Evolutionary conservation across 1,140 invertebrate species (phyloP).

Genomic region (Octopus bimaculoides): DNA sequence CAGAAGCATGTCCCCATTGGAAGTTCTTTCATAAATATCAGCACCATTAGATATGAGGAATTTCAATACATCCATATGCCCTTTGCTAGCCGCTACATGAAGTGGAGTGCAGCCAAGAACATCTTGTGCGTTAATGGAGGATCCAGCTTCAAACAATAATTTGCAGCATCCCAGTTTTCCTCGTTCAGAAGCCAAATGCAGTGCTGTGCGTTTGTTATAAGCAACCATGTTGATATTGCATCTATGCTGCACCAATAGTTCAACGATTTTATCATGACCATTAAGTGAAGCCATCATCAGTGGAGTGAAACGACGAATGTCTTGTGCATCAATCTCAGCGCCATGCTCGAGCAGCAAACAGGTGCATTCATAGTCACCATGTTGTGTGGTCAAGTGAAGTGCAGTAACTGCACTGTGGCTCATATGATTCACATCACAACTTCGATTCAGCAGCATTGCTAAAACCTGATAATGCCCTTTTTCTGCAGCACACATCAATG

Average conservation of each 20-base stretch:
- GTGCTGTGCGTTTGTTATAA: slow-evolving; percentile 51
- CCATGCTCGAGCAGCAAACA: slow-evolving; percentile 39
- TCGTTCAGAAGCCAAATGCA: slow-evolving; percentile 54
- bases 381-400: slow-evolving; percentile 53
- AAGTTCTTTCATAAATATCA: slow-evolving; percentile 38
- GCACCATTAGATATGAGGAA: slow-evolving; percentile 42
- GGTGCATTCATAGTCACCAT: slow-evolving; percentile 41
- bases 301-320: slow-evolving; percentile 51
- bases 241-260: slow-evolving; percentile 43
- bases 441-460: slow-evolving; percentile 72
- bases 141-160: slow-evolving; percentile 57
- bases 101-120: slow-evolving; percentile 45
- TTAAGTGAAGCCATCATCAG: slow-evolving; percentile 53
- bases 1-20: slow-evolving; percentile 46
- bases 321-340: slow-evolving; percentile 50
- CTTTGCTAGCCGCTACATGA: slow-evolving; percentile 43
- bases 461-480: slow-evolving; percentile 82
- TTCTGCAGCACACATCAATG: slow-evolving; percentile 81
- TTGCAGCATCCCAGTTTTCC: slow-evolving; percentile 61
- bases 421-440: slow-evolving; percentile 59
- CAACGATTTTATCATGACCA: slow-evolving; percentile 41
- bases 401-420: slow-evolving; percentile 54
- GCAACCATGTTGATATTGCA: slow-evolving; percentile 51
- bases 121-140: slow-evolving; percentile 46
- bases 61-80: slow-evolving; percentile 36